Evolutionary conservation across 2,113 vertebrate species (phyloP), one percentile per base, ranked within the genome.

Genomic region (Poecilia latipinna): DNA sequence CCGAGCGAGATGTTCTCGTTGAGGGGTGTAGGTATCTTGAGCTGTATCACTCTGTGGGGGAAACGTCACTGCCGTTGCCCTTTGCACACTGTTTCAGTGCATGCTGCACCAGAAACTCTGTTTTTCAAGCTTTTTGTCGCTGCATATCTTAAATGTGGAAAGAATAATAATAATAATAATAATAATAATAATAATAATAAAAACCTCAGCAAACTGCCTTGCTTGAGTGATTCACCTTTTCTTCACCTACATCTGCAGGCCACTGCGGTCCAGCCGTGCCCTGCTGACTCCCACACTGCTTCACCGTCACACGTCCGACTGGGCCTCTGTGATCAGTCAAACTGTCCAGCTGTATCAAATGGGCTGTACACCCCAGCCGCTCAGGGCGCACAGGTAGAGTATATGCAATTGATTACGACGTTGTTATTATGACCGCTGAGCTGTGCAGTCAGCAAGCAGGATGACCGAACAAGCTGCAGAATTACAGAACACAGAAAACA

Each of bases 301-400:
- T 94, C 93, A 66, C 92, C 93, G 2, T 91, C 92, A 57, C 94
- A 95, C 19, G 85, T 95, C 70, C 93, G 92, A 54, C 88, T 95
- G 89, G 92, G 85, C 70, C 94, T 94, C 85, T 79, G 80, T 37
- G 91, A 94, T 74, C 93, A 90, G 83, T 78, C 86, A 78, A 86
- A 78, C 84, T 91, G 80, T 90, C 91, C 86, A 82, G 82, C 90
- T 65, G 91, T 94, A 68, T 94, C 93, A 84, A 96, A 94, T 17
- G 94, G 94, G 32, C 87, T 95, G 69, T 90, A 86, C 78, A 85
- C 84, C 60, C 70, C 91, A 61, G 61, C 72, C 68, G 72, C 86
- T 12, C 91, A 90, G 66, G 85, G 77, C 72, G 68, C 90, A 89
- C 93, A 95, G 95, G 94, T 95, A 92, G 29, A 13, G 73, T 75